Percentiles rank a stretch among this genome's conserved stretches.
These are phyloP conservation scores for Acyrthosiphon pisum DNA, from an alignment of 1,140 invertebrate species.

Conservation along the genomic window DNA sequence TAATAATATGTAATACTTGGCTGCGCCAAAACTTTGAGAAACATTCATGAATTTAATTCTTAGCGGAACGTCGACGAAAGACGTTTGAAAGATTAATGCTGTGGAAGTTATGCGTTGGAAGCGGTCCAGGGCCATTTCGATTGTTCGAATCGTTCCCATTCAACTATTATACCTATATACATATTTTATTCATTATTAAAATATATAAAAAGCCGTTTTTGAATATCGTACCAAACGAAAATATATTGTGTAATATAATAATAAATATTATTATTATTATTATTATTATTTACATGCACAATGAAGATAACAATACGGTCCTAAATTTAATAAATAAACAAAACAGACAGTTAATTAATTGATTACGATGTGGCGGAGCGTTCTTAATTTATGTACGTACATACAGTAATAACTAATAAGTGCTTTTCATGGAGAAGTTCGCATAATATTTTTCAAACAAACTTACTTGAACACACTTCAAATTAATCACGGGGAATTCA, in stretches of 20 bases:
- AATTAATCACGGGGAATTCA: conserved; percentile 19
- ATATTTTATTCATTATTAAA: background rate
- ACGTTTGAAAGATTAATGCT: background rate
- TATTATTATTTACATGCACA: background rate
- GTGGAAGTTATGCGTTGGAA: background rate
- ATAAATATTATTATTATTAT: background rate
- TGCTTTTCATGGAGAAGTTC: background rate
- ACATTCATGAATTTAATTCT: background rate
- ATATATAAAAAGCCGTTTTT: conserved; percentile 6
- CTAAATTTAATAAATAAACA: conserved; percentile 11
- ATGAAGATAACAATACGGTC: background rate
- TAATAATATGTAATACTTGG: background rate
- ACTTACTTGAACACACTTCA: conserved; percentile 27
- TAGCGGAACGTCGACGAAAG: background rate
- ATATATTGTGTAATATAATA: background rate
- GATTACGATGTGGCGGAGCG: background rate
- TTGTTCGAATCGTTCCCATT: background rate
- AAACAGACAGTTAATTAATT: conserved; percentile 5
- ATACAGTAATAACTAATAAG: conserved; percentile 7
- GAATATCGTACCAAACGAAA: background rate
- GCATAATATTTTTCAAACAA: conserved; percentile 23
- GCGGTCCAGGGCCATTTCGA: background rate
- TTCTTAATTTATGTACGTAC: conserved; percentile 21
- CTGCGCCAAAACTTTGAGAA: background rate
- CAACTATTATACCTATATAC: background rate